Conservation (phyloP, 2,888 invertebrate species). For the Leptinotarsa tumamoca region DNA sequence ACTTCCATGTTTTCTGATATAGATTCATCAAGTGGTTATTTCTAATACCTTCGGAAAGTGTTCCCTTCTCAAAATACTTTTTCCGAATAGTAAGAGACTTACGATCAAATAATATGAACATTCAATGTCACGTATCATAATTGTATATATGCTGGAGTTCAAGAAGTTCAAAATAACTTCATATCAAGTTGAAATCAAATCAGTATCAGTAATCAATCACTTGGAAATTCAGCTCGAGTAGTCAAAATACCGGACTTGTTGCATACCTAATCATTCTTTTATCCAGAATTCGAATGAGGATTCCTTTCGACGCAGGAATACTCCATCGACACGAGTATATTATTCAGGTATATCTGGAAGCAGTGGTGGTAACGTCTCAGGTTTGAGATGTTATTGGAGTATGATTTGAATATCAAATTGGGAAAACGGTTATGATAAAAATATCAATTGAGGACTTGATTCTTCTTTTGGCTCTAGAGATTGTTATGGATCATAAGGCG, state of each 20-base stretch:
- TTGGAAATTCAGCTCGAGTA: slow-evolving; percentile 1
- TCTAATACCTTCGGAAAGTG: background rate
- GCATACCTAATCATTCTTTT: slow-evolving; percentile 4
- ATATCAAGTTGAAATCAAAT: background rate
- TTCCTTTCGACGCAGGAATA: background rate
- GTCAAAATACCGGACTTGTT: background rate
- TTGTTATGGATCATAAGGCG: too few species aligned
- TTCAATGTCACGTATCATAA: too few species aligned
- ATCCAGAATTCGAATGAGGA: background rate
- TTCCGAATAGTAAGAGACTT: background rate
- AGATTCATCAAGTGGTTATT: too few species aligned
- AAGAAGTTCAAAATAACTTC: background rate
- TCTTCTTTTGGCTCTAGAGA: too few species aligned
- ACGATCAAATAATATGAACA: too few species aligned
- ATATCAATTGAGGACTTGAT: too few species aligned
- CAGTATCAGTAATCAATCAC: background rate
- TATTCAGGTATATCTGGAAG: background rate
- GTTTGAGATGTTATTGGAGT: background rate
- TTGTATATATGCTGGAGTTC: background rate
- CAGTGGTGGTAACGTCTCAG: background rate
- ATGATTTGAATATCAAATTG: too few species aligned
- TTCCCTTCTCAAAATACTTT: background rate
- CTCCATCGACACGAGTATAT: background rate
- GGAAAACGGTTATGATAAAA: too few species aligned
- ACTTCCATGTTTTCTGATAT: too few species aligned